phyloP scores from a whole-genome alignment of 2,113 vertebrate genomes.

The Aegotheles bennettii region DNA sequence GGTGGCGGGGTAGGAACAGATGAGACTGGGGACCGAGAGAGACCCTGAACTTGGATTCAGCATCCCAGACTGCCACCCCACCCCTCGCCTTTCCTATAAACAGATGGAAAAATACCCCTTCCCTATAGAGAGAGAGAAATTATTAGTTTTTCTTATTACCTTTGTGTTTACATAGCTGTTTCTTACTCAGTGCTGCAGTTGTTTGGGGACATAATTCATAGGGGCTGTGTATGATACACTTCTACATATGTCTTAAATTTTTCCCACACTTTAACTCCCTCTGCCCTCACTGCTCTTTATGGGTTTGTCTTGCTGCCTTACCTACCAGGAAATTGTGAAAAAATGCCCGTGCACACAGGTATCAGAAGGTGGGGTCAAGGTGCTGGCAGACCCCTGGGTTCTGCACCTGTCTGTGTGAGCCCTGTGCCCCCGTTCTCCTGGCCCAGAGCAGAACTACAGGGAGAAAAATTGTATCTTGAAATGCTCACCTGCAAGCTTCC shows the following conservation, averaged over 20 bases:
- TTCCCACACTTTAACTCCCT: background rate
- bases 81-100: background rate
- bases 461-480: background rate
- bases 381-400: background rate
- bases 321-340: background rate
- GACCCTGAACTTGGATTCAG: background rate
- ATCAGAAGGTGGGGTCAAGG: background rate
- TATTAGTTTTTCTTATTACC: conserved; percentile 39
- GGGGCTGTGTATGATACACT: background rate
- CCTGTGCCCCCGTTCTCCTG: background rate
- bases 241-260: background rate
- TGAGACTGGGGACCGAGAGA: conserved; percentile 32
- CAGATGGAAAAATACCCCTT: conserved; percentile 21
- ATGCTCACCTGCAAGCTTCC: background rate
- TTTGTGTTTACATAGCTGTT: conserved; percentile 55
- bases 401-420: background rate
- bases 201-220: conserved; percentile 12
- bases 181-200: conserved; percentile 18
- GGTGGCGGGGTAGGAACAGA: too few species aligned
- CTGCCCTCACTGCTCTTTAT: background rate
- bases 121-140: conserved; percentile 2
- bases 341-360: background rate
- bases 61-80: background rate
- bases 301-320: background rate
- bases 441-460: background rate